These are phyloP conservation scores for Ophiothrix spiculata DNA, from an alignment of 35 echinoderm and acorn worm species.

Conservation along the genomic window DNA sequence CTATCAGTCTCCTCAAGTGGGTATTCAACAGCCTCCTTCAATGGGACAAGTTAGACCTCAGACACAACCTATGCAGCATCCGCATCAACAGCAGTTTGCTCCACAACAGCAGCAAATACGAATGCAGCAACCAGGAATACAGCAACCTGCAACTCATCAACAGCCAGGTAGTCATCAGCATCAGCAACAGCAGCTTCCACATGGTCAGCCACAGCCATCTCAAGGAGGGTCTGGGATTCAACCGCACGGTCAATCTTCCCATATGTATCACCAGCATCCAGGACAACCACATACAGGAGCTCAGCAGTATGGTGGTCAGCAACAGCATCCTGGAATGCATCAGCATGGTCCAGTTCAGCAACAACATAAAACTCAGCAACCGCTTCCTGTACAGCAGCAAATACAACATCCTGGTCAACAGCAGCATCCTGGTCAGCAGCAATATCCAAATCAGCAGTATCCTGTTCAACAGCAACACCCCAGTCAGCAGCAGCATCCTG, in stretches of 20 bases:
- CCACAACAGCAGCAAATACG: conserved; percentile 32
- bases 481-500: neutral
- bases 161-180: conserved; percentile 23
- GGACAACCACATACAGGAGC: neutral
- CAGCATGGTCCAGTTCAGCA: neutral
- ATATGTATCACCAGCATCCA: neutral
- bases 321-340: neutral
- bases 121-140: conserved; percentile 13
- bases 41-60: neutral
- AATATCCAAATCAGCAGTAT: neutral
- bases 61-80: neutral
- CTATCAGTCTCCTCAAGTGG: neutral
- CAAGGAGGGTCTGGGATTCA: conserved; percentile 5
- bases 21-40: neutral
- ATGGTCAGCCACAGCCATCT: conserved; percentile 11
- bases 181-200: conserved; percentile 17
- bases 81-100: conserved; percentile 29
- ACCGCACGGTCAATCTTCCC: neutral
- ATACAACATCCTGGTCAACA: conserved; percentile 11
- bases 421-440: conserved; percentile 9
- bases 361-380: conserved; percentile 13
- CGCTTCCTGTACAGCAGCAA: conserved; percentile 31
- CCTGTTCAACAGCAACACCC: neutral
- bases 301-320: conserved; percentile 2
- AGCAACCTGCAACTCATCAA: neutral